Evolutionary conservation across 2,797 vertebrate genomes (phyloP).

Genomic region (Saguinus oedipus): DNA sequence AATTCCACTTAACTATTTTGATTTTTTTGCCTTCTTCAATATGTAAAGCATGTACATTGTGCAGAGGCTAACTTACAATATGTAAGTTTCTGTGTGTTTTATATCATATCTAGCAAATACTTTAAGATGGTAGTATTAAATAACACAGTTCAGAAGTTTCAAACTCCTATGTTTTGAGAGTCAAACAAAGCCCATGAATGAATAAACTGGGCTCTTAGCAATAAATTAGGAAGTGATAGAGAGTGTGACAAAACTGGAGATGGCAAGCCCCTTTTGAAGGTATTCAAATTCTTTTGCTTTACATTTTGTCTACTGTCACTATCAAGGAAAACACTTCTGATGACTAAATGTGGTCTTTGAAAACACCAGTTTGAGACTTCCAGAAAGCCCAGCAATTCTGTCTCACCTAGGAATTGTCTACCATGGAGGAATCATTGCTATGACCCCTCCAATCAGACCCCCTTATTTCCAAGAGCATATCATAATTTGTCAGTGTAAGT

Average conservation of each 20-base stretch:
- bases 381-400: neutral
- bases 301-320: neutral
- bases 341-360: neutral
- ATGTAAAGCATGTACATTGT: constrained; percentile 49
- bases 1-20: constrained; percentile 70
- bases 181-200: neutral
- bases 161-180: neutral
- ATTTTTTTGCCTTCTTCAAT: constrained; percentile 8
- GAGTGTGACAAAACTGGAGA: neutral
- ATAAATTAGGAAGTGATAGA: neutral
- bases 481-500: neutral
- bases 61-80: constrained; percentile 33
- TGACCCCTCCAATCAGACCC: neutral
- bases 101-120: neutral
- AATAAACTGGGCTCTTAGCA: neutral
- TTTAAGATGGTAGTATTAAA: neutral
- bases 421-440: neutral
- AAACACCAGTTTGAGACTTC: neutral
- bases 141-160: constrained; percentile 8
- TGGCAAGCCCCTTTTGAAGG: neutral
- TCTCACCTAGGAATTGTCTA: neutral
- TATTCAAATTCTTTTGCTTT: neutral
- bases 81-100: neutral
- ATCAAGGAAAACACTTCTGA: neutral
- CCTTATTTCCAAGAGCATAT: neutral